A percentile compares a stretch with the other conserved stretches of the same genome.
Evolutionary conservation across 1,140 invertebrate species (phyloP).

Genomic region (Asbolus verrucosus): DNA sequence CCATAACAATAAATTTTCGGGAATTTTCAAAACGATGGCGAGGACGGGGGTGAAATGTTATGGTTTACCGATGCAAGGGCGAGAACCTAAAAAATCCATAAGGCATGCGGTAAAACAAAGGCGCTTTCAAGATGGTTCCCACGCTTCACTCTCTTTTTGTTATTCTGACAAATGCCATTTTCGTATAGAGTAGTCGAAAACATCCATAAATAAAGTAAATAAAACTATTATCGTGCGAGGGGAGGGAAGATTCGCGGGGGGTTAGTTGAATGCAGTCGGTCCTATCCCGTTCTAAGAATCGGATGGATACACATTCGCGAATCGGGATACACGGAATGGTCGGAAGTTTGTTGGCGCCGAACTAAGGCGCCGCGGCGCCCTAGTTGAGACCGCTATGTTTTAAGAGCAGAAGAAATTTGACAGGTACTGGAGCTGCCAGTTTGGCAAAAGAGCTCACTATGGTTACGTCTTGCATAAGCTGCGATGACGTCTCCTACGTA

Average conservation of each 20-base stretch:
- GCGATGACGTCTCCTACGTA: too few relatives aligned
- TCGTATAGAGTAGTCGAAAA: conserved; percentile 57
- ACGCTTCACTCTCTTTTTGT: conserved; percentile 53
- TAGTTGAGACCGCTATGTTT: conserved; percentile 35
- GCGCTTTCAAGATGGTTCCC: conserved; percentile 30
- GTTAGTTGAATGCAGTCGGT: conserved; percentile 26
- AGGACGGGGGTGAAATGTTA: too few relatives aligned
- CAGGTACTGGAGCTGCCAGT: conserved; percentile 10
- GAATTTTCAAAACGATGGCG: neutral
- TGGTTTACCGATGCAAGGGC: too few relatives aligned
- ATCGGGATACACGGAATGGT: conserved; percentile 42
- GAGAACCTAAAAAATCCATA: neutral
- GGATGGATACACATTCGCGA: conserved; percentile 46
- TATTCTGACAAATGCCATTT: conserved; percentile 63
- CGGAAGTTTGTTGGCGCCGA: conserved; percentile 49
- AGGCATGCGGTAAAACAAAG: conserved; percentile 31
- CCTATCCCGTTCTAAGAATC: conserved; percentile 40
- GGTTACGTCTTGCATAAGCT: too few relatives aligned
- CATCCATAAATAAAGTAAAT: conserved; percentile 63
- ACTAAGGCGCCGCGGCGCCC: conserved; percentile 44
- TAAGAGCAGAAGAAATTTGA: conserved; percentile 27
- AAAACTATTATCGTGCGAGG: conserved; percentile 59
- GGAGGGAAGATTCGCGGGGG: conserved; percentile 12
- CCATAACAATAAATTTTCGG: conserved; percentile 13
- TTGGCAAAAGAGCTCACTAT: neutral